Evolutionary conservation across 1,140 invertebrate genomes (phyloP).

Genomic region (Phenacoccus solenopsis): DNA sequence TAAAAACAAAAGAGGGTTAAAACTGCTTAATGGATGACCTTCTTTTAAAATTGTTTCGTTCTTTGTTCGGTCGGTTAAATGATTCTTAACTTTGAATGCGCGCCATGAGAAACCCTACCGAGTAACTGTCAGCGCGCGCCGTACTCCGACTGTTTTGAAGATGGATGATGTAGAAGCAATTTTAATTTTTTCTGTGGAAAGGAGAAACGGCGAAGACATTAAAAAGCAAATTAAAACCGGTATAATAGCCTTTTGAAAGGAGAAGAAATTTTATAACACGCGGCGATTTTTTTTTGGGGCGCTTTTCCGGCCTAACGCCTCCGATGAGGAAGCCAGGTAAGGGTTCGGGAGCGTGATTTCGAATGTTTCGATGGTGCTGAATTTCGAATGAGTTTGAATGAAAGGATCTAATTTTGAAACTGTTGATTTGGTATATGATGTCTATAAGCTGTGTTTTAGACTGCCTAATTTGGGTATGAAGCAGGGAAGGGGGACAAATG

Average conservation of each 20-base stretch:
- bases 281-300: not conserved
- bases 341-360: too few relatives aligned
- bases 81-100: conserved; percentile 12
- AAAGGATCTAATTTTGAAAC: too few relatives aligned
- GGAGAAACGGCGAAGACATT: not conserved
- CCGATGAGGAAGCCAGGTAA: too few relatives aligned
- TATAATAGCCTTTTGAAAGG: not conserved
- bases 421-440: too few relatives aligned
- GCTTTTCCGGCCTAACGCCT: too few relatives aligned
- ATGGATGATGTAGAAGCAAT: conserved; percentile 8
- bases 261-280: not conserved
- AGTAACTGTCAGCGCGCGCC: conserved; percentile 5
- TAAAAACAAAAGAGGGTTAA: conserved; percentile 13
- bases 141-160: conserved; percentile 7
- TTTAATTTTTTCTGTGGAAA: not conserved
- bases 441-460: too few relatives aligned
- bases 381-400: too few relatives aligned
- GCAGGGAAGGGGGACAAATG: too few relatives aligned
- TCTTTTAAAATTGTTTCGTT: conserved; percentile 13
- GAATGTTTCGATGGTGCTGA: too few relatives aligned
- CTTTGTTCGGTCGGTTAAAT: conserved; percentile 6
- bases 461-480: too few relatives aligned
- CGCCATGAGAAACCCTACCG: conserved; percentile 1
- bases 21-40: conserved; percentile 9
- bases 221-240: conserved; percentile 12